Evolutionary conservation across 2,797 vertebrate species (phyloP).

Genomic region (Phyllotis vaccarum): DNA sequence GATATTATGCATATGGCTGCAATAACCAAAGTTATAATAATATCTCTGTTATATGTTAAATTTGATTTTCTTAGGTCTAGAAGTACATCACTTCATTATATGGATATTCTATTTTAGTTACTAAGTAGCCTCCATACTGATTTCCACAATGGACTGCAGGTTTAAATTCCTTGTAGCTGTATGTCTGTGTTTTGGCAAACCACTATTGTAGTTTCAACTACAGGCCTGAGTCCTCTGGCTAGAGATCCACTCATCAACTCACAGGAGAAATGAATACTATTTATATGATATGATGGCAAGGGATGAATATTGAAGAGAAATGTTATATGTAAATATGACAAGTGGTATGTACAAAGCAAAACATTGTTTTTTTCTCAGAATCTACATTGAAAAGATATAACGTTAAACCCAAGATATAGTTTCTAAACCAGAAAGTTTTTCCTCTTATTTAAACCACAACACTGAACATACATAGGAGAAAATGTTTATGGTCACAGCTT

Average conservation of each 20-base stretch:
- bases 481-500: background rate
- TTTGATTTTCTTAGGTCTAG: background rate
- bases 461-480: background rate
- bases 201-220: background rate
- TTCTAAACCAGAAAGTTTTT: background rate
- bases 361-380: background rate
- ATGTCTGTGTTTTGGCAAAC: background rate
- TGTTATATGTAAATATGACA: background rate
- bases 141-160: background rate
- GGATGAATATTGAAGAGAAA: background rate
- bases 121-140: background rate
- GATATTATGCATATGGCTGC: too few relatives aligned
- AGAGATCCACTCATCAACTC: background rate
- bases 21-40: too few relatives aligned
- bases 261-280: background rate
- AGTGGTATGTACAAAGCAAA: background rate
- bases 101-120: background rate
- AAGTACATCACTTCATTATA: background rate
- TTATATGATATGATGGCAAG: background rate
- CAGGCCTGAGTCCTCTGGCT: background rate
- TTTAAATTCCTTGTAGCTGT: background rate
- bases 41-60: background rate
- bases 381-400: background rate
- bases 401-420: background rate
- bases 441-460: background rate